phyloP scores from a whole-genome alignment of 2,797 vertebrate species.

The Cryptoblepharus egeriae region DNA sequence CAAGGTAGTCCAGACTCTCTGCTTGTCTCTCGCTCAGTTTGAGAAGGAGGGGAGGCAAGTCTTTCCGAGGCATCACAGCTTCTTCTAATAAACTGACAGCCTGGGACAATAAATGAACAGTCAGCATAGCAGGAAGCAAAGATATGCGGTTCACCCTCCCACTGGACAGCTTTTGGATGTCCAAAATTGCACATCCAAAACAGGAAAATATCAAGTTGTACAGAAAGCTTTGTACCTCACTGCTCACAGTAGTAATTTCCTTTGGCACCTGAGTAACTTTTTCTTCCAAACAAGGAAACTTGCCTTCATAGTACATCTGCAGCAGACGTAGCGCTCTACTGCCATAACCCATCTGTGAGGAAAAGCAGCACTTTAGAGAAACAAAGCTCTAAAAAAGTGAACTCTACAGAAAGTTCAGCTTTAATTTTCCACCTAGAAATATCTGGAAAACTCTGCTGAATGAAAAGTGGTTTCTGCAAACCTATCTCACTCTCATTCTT shows the following conservation, averaged over 20 bases:
- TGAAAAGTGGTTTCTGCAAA: no score
- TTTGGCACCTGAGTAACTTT: constrained; percentile 70
- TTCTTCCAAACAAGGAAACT: constrained; percentile 92
- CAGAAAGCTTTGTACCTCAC: constrained; percentile 82
- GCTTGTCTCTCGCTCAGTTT: constrained; percentile 93
- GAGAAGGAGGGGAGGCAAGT: constrained; percentile 93
- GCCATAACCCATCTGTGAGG: constrained; percentile 94
- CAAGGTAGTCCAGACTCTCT: constrained; percentile 92
- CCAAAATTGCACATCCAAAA: not conserved
- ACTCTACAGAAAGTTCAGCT: no score
- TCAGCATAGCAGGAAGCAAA: not conserved
- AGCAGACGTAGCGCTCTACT: constrained; percentile 89
- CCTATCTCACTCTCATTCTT: no score
- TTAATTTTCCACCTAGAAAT: not conserved
- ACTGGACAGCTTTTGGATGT: not conserved
- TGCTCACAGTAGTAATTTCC: constrained; percentile 88
- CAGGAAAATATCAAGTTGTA: not conserved
- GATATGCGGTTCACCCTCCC: not conserved
- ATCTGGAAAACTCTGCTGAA: no score
- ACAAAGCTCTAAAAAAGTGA: not conserved
- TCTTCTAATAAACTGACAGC: constrained; percentile 94
- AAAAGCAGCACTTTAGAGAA: not conserved
- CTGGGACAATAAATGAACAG: constrained; percentile 69
- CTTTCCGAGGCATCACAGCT: constrained; percentile 88
- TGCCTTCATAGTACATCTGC: constrained; percentile 96